A percentile compares a stretch with the other conserved stretches of the same genome.
phyloP scores from a whole-genome alignment of 1,140 invertebrate genomes.

The Eciton burchellii region DNA sequence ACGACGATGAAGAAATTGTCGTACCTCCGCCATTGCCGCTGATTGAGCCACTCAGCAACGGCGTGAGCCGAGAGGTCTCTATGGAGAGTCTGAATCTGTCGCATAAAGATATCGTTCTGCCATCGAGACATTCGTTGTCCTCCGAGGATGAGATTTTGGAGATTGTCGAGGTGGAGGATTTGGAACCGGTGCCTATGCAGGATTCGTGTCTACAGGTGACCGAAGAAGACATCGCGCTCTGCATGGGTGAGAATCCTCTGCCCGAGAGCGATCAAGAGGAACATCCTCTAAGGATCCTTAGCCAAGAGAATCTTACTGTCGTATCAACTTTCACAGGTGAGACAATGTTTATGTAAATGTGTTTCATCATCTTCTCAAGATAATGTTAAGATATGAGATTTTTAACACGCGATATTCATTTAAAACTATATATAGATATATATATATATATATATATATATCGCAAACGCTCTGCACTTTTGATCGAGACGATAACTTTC shows the following conservation, averaged over 20 bases:
- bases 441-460: too few species aligned
- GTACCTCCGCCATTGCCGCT: conserved; percentile 91
- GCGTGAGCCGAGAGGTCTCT: conserved; percentile 90
- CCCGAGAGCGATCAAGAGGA: conserved; percentile 91
- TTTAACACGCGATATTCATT: not conserved
- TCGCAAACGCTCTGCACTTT: not conserved
- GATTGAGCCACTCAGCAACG: conserved; percentile 89
- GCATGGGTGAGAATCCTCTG: conserved; percentile 92
- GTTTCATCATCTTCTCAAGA: too few species aligned
- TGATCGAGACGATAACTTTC: not conserved
- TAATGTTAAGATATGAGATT: not conserved
- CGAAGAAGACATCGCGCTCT: conserved; percentile 95
- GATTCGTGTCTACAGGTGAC: conserved; percentile 95
- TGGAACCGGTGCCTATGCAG: conserved; percentile 92
- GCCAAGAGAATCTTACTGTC: conserved; percentile 95
- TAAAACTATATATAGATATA: conserved; percentile 4
- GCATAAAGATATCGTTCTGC: conserved; percentile 82
- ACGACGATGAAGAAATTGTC: conserved; percentile 91
- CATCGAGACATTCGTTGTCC: conserved; percentile 81
- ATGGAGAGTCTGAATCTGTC: conserved; percentile 90
- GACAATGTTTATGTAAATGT: not conserved
- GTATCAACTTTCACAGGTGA: conserved; percentile 93
- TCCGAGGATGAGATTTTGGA: conserved; percentile 91
- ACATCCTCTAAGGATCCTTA: conserved; percentile 94
- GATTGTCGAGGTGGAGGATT: conserved; percentile 93